Percentiles rank a stretch among this genome's conserved stretches.
These are phyloP conservation scores for Arenicola marina DNA, from an alignment of 2,888 invertebrate genomes.

Conservation along the genomic window DNA sequence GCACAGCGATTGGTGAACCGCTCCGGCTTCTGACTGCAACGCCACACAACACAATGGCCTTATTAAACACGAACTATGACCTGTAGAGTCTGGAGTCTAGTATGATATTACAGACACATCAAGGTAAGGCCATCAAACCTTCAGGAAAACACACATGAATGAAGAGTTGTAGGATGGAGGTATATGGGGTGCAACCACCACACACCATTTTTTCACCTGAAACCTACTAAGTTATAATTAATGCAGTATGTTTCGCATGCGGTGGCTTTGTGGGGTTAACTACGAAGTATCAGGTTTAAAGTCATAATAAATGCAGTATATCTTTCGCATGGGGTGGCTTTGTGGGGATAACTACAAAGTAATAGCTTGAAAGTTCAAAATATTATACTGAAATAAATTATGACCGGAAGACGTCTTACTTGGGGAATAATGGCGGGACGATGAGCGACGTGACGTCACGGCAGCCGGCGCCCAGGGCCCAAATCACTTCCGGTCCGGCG, in stretches of 20 bases:
- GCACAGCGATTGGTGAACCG: constrained; percentile 47
- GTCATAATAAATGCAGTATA: too few relatives aligned
- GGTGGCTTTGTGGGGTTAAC: too few relatives aligned
- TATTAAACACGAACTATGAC: background rate
- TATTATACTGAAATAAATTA: background rate
- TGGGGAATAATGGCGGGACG: constrained; percentile 47
- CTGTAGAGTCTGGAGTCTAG: background rate
- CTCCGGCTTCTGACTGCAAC: constrained; percentile 39
- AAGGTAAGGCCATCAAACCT: too few relatives aligned
- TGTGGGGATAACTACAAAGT: background rate
- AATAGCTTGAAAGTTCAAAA: background rate
- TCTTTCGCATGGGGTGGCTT: too few relatives aligned
- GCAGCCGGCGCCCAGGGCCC: constrained; percentile 57
- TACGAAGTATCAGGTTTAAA: too few relatives aligned
- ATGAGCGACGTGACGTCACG: constrained; percentile 46
- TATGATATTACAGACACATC: background rate
- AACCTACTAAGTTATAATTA: too few relatives aligned
- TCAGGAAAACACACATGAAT: too few relatives aligned
- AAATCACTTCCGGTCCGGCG: constrained; percentile 51
- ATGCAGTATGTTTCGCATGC: too few relatives aligned
- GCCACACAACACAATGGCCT: background rate
- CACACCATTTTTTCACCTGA: too few relatives aligned
- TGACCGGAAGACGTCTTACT: constrained; percentile 35
- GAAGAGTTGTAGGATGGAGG: too few relatives aligned
- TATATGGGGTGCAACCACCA: too few relatives aligned